Percentiles rank a stretch among this genome's conserved stretches.
These are phyloP conservation scores for Eutrigla gurnardus DNA, from an alignment of 2,797 vertebrate genomes.

Conservation along the genomic window DNA sequence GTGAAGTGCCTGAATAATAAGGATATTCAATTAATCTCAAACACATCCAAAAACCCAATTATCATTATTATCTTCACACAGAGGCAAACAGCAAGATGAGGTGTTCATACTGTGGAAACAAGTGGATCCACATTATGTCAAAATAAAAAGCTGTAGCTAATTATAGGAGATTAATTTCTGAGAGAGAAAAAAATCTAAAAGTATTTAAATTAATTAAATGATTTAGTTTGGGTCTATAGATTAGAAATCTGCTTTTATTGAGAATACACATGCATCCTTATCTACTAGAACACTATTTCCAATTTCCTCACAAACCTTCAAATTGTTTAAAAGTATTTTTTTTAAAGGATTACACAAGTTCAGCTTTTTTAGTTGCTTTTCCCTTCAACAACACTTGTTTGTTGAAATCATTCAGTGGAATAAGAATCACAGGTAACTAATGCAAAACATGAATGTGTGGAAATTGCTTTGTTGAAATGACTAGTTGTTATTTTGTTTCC, in stretches of 20 bases:
- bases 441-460: background rate
- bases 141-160: background rate
- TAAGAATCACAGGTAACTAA: background rate
- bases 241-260: constrained; percentile 12
- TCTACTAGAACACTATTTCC: background rate
- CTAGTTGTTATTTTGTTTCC: background rate
- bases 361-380: constrained; percentile 9
- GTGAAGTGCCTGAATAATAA: background rate
- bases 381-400: constrained; percentile 1
- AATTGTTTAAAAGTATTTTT: constrained; percentile 22
- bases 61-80: background rate
- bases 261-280: background rate
- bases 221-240: background rate
- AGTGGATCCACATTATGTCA: background rate
- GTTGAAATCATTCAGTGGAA: constrained; percentile 3
- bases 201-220: background rate
- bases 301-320: background rate
- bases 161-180: constrained; percentile 7
- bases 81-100: background rate
- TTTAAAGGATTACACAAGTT: background rate
- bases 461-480: constrained; percentile 11
- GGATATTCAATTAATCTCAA: constrained; percentile 3
- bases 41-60: background rate
- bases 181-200: constrained; percentile 7
- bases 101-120: background rate